Base-by-base conservation (phyloP, 1,140 invertebrate species). In the Papilio dardanus region DNA sequence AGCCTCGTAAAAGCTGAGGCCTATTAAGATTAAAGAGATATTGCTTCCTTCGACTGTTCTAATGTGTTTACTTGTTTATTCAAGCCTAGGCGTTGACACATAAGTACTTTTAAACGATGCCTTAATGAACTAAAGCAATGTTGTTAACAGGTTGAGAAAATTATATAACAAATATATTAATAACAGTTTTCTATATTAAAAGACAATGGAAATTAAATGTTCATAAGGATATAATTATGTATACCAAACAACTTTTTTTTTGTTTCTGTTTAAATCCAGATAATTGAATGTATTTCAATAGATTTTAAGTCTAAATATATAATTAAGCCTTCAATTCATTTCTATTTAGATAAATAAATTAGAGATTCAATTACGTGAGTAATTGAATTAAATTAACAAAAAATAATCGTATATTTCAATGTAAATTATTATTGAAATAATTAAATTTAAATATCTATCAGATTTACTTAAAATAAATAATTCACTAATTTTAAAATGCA, bases 11-110 rank as follows among this genome's bases (percentile, higher is more conserved):
- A 62, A 62, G 54, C 54, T 10, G 24, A 62, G 54, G 3, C 54
- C 54, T 62, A 62, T 62, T 62, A 62, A 62, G 54, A 62, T 62
- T 62, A 62, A 28, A 12, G 54, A 62, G 24, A 58, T 58, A 58
- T 58, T 58, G 3, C 21, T 28, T 62, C 54, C 54, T 62, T 62
- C 10, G 54, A 62, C 54, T 62, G 10, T 62, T 24, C 54, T 62
- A 62, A 62, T 62, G 54, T 62, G 54, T 62, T 62, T 62, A 62
- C 54, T 62, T 62, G 54, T 62, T 62, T 62, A 62, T 62, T 62
- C 54, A 28, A 28, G 24, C 24, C 24, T 62, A 14, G 24, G 50
- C 21, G 50, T 62, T 30, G 30, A 28, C 10, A 14, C 21, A 62
- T 30, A 28, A 30, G 54, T 62, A 62, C 24, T 28, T 62, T 58